Base-by-base conservation (phyloP, 2,797 vertebrate genomes). In the Enteromius mattozi region DNA sequence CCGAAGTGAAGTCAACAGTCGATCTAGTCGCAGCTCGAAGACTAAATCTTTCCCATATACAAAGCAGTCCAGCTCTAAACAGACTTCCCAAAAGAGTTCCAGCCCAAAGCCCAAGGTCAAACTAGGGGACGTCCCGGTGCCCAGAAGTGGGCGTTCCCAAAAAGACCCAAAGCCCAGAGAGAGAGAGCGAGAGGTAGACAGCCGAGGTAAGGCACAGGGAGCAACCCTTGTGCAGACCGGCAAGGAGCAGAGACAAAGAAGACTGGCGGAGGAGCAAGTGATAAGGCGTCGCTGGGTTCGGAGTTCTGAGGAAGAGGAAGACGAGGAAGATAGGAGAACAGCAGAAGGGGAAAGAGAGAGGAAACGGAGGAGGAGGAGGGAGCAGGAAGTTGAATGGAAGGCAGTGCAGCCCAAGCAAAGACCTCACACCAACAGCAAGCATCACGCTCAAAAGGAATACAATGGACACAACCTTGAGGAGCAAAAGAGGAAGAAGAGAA, bases 231-330 rank as follows among this genome's bases (percentile, higher is more conserved):
- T 94, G 84, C 71, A 93, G 91, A 84, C 89, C 93, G 1, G 84
- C 68, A 92, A 92, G 81, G 89, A 88, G 88, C 94, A 92, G 88
- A 92, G 92, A 91, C 92, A 93, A 87, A 93, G 80, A 9, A 96
- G 95, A 94, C 87, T 95, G 94, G 83, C 95, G 90, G 94, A 89
- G 75, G 87, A 89, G 89, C 86, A 91, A 81, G 72, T 90, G 66
- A 84, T 85, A 82, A 89, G 85, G 80, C 89, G 84, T 2, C 85
- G 80, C 77, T 86, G 89, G 90, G 85, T 88, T 74, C 81, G 6
- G 68, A 87, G 79, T 75, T 89, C 87, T 72, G 83, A 86, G 10
- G 87, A 87, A 77, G 88, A 86, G 27, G 81, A 72, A 12, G 83
- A 86, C 17, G 75, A 84, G 47, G 66, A 82, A 59, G 68, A 87